These are phyloP conservation scores for Tretioscincus oriximinensis DNA, from an alignment of 2,113 vertebrate genomes.

Conservation along the genomic window DNA sequence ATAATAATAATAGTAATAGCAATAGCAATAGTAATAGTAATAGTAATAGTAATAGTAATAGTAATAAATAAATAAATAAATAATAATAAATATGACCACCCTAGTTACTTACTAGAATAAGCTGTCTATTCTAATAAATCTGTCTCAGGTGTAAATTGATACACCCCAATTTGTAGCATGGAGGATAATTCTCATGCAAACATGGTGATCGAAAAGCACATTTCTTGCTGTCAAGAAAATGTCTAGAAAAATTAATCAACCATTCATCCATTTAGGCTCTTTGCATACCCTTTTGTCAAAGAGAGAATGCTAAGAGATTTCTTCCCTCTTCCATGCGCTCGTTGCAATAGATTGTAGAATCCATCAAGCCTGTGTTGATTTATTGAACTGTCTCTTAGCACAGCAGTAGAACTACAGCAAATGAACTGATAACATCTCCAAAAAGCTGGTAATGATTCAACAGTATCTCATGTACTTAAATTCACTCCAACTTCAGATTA, in stretches of 20 bases:
- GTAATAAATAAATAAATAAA: too few relatives aligned
- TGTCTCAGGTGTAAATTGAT: slow-evolving; percentile 90
- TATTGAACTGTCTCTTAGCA: slow-evolving; percentile 99
- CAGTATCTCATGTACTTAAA: slow-evolving; percentile 73
- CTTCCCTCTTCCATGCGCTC: slow-evolving; percentile 87
- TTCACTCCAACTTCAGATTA: slow-evolving; percentile 67
- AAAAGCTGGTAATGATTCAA: slow-evolving; percentile 82
- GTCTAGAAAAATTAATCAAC: slow-evolving; percentile 99
- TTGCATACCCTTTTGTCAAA: slow-evolving; percentile 99
- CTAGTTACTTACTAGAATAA: slow-evolving; percentile 61
- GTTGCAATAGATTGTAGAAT: slow-evolving; percentile 95
- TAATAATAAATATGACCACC: slow-evolving; percentile 38
- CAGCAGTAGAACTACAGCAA: slow-evolving; percentile 99
- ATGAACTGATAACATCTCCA: slow-evolving; percentile 95
- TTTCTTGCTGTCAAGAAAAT: slow-evolving; percentile 98
- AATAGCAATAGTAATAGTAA: too few relatives aligned
- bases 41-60: too few relatives aligned
- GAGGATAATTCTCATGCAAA: slow-evolving; percentile 88
- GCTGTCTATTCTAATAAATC: slow-evolving; percentile 71
- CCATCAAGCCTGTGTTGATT: slow-evolving; percentile 99
- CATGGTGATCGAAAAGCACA: slow-evolving; percentile 91
- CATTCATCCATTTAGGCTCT: slow-evolving; percentile 99
- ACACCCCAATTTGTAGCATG: slow-evolving; percentile 88
- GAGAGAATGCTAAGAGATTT: slow-evolving; percentile 92
- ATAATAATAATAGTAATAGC: too few relatives aligned